A percentile compares a stretch with the other conserved stretches of the same genome.
phyloP scores from a whole-genome alignment of 2,888 invertebrate genomes.

The Drosophila testacea region DNA sequence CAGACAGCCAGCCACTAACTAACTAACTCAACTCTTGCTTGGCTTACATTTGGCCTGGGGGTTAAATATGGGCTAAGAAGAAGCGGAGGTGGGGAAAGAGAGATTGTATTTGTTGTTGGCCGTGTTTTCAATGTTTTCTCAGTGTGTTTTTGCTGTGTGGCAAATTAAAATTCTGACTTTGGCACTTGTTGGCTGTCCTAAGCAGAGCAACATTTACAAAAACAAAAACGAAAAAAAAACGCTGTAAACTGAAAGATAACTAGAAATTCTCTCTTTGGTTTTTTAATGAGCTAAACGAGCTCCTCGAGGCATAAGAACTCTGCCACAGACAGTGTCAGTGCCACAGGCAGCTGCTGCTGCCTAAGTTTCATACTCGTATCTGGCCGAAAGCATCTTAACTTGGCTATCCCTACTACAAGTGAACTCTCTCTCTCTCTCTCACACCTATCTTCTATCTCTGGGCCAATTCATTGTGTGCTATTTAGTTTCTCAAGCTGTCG shows the following conservation, averaged over 20 bases:
- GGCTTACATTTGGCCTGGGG: constrained; percentile 35
- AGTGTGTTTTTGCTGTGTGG: constrained; percentile 31
- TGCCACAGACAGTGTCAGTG: background rate
- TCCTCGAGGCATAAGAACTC: constrained; percentile 31
- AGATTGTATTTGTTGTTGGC: constrained; percentile 14
- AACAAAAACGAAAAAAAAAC: constrained; percentile 3
- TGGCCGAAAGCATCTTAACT: constrained; percentile 16
- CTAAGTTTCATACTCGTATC: constrained; percentile 37
- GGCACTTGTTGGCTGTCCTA: constrained; percentile 68
- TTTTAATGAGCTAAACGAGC: constrained; percentile 69
- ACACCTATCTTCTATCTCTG: constrained; percentile 6
- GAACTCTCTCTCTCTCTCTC: background rate
- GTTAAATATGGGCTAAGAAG: background rate
- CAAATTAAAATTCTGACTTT: constrained; percentile 77
- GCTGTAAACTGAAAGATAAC: constrained; percentile 3
- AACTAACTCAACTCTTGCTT: constrained; percentile 48
- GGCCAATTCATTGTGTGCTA: constrained; percentile 58
- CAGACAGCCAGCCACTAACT: constrained; percentile 13
- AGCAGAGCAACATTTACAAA: constrained; percentile 4
- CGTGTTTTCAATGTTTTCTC: constrained; percentile 36
- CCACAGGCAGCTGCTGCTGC: constrained; percentile 4
- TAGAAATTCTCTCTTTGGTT: constrained; percentile 46
- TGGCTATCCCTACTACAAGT: constrained; percentile 6
- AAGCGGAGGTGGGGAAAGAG: background rate
- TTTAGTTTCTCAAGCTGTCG: constrained; percentile 77